Conservation (phyloP, 2,113 vertebrate species). For the Zingel zingel region DNA sequence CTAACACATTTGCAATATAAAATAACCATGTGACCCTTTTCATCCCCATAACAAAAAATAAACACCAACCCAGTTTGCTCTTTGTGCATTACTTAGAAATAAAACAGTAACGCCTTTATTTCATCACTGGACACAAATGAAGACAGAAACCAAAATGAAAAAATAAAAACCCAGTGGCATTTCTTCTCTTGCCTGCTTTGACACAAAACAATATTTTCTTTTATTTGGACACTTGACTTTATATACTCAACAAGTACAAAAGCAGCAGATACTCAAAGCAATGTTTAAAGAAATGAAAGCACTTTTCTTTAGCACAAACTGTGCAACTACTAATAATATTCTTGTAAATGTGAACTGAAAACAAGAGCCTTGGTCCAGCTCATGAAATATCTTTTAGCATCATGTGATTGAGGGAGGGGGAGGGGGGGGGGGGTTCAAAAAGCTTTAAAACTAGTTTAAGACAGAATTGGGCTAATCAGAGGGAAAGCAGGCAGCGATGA, state of each 20-base stretch:
- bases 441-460: constrained; percentile 57
- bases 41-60: too few species aligned
- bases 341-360: constrained; percentile 64
- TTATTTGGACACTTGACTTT: constrained; percentile 53
- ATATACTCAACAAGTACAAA: constrained; percentile 59
- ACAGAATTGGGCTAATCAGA: constrained; percentile 71
- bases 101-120: constrained; percentile 78
- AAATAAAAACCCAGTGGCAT: constrained; percentile 29
- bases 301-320: constrained; percentile 39
- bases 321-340: constrained; percentile 38
- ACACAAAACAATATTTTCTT: constrained; percentile 74
- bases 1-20: neutral
- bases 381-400: constrained; percentile 36
- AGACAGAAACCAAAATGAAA: constrained; percentile 77
- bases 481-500: constrained; percentile 87
- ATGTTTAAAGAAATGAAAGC: constrained; percentile 62
- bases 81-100: constrained; percentile 63
- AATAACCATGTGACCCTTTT: too few species aligned
- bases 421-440: neutral
- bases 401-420: neutral
- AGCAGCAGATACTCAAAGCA: constrained; percentile 56
- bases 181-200: constrained; percentile 58
- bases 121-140: constrained; percentile 87
- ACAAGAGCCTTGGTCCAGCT: constrained; percentile 55
- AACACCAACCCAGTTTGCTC: neutral